A percentile compares a stretch with the other conserved stretches of the same genome.
Evolutionary conservation across 2,797 vertebrate genomes (phyloP).

Genomic region (Hafferia zeledoni): DNA sequence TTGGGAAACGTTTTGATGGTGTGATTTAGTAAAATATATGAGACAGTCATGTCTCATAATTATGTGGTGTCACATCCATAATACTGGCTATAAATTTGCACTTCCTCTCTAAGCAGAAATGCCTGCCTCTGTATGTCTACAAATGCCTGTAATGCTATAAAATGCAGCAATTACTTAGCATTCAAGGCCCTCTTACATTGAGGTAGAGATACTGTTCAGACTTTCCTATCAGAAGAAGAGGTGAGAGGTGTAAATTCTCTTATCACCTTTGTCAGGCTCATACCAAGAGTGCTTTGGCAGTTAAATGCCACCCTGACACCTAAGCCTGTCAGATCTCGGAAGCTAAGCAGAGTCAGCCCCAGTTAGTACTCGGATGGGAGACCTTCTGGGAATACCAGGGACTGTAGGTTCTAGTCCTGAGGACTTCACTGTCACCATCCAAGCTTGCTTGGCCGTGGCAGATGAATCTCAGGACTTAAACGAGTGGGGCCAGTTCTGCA

Average conservation of each 20-base stretch:
- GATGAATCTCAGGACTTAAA: too few species aligned
- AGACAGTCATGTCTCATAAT: not conserved
- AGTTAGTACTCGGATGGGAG: too few species aligned
- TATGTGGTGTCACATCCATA: accelerated
- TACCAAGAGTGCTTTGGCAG: not conserved
- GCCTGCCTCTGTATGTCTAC: not conserved
- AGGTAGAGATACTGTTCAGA: not conserved
- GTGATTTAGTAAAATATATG: not conserved
- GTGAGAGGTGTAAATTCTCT: not conserved
- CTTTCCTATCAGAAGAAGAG: not conserved
- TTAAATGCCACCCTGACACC: too few species aligned
- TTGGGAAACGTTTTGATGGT: not conserved
- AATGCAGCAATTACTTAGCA: not conserved
- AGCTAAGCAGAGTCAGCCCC: too few species aligned
- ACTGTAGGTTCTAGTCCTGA: too few species aligned
- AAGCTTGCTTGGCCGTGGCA: too few species aligned
- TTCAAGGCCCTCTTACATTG: not conserved
- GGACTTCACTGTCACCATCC: too few species aligned
- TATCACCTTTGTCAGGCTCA: not conserved
- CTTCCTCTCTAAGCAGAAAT: not conserved
- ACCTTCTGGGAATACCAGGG: too few species aligned
- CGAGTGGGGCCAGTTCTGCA: too few species aligned
- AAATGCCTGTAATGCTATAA: not conserved
- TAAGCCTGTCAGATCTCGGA: too few species aligned
- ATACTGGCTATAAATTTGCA: not conserved